Conservation (phyloP, 2,888 invertebrate species). For the Ganaspis brasiliensis region DNA sequence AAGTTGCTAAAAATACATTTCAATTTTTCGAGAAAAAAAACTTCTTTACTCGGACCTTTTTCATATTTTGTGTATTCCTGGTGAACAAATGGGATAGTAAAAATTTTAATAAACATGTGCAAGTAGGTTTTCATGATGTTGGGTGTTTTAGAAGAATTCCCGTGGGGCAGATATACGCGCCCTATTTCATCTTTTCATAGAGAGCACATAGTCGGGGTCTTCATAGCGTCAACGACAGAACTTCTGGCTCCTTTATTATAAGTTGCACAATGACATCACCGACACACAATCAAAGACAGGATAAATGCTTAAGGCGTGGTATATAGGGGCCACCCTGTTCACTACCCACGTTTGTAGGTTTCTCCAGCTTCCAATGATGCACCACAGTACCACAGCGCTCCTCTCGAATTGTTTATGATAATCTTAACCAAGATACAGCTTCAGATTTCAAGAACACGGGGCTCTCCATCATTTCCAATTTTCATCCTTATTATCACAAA, state of each 20-base stretch:
- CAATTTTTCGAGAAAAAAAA: too few relatives aligned
- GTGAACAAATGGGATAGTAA: too few relatives aligned
- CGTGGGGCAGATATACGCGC: neutral
- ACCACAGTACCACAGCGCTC: slow-evolving; percentile 25
- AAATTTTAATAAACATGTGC: neutral
- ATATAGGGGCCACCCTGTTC: slow-evolving; percentile 22
- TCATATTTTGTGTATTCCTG: too few relatives aligned
- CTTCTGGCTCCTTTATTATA: slow-evolving; percentile 60
- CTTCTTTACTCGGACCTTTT: too few relatives aligned
- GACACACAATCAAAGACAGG: slow-evolving; percentile 43
- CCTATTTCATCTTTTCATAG: slow-evolving; percentile 35
- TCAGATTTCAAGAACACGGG: slow-evolving; percentile 21
- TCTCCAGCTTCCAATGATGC: slow-evolving; percentile 23
- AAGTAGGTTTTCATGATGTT: neutral
- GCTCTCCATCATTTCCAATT: slow-evolving; percentile 4
- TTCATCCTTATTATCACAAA: neutral
- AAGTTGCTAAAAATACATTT: too few relatives aligned
- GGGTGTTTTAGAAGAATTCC: slow-evolving; percentile 3
- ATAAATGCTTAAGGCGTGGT: slow-evolving; percentile 46
- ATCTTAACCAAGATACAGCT: slow-evolving; percentile 8
- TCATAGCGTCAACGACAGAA: slow-evolving; percentile 53
- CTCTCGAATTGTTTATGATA: slow-evolving; percentile 35
- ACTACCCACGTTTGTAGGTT: slow-evolving; percentile 35
- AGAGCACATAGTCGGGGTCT: slow-evolving; percentile 25
- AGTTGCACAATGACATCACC: slow-evolving; percentile 53